Conservation (phyloP, 2,888 invertebrate genomes). For the Apamea sordens region DNA sequence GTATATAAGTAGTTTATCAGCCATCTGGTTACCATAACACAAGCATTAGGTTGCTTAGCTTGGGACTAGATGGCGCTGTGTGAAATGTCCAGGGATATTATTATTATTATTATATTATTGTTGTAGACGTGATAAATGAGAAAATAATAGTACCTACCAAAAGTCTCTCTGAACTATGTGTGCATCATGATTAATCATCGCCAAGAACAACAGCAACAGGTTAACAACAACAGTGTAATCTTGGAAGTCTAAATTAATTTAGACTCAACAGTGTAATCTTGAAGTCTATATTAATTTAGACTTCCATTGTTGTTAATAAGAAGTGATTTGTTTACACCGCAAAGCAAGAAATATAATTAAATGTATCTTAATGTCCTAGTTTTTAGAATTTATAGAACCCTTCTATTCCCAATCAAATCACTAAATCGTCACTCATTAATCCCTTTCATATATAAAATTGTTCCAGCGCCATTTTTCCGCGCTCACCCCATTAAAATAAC, state of each 20-base stretch:
- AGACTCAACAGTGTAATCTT: no score
- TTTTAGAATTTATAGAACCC: conserved; percentile 21
- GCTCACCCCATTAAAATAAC: conserved; percentile 78
- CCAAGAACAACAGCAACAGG: neutral
- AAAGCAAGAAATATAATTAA: conserved; percentile 1
- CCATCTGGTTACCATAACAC: no score
- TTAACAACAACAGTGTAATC: no score
- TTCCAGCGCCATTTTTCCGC: conserved; percentile 72
- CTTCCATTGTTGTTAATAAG: neutral
- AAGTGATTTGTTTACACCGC: neutral
- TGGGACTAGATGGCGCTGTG: no score
- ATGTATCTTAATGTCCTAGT: conserved; percentile 21
- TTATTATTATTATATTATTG: no score
- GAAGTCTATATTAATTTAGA: neutral
- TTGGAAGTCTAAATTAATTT: no score
- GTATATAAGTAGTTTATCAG: no score
- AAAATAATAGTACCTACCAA: neutral
- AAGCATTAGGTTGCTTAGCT: no score
- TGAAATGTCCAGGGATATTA: no score
- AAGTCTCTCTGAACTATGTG: neutral
- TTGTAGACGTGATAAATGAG: neutral
- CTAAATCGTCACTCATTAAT: conserved; percentile 68
- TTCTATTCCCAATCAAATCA: conserved; percentile 27
- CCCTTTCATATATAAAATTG: conserved; percentile 73
- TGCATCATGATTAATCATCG: neutral